Evolutionary conservation across 2,113 vertebrate species (phyloP).

Genomic region (Eulacestoma nigropectus): DNA sequence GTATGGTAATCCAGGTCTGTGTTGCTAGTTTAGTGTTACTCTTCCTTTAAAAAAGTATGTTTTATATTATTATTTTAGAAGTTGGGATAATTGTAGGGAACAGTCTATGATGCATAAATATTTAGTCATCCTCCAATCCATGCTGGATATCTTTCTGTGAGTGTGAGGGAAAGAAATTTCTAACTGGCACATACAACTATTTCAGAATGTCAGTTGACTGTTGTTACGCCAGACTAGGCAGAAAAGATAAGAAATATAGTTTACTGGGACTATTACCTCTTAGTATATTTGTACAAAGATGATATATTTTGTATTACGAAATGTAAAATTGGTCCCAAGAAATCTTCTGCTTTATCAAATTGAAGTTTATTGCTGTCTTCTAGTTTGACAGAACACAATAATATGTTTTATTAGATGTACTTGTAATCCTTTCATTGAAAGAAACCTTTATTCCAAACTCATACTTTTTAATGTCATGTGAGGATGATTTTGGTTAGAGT

Average conservation of each 20-base stretch:
- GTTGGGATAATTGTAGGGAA: not conserved
- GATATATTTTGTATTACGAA: not conserved
- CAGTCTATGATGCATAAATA: not conserved
- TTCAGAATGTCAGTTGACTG: not conserved
- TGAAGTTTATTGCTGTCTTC: constrained; percentile 16
- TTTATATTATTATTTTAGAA: not conserved
- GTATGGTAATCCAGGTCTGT: not conserved
- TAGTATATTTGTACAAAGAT: not conserved
- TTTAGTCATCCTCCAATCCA: not conserved
- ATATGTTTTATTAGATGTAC: not conserved
- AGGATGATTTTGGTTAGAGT: not conserved
- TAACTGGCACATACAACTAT: not conserved
- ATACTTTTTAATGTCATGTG: not conserved
- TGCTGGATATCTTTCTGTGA: not conserved
- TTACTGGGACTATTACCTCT: not conserved
- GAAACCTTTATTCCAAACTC: not conserved
- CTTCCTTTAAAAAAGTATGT: not conserved
- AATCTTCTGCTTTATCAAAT: not conserved
- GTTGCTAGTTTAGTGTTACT: not conserved
- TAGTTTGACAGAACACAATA: not conserved
- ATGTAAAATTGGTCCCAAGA: not conserved
- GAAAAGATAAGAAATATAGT: not conserved
- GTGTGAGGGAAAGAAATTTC: not conserved
- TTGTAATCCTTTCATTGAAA: constrained; percentile 20
- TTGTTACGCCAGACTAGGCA: not conserved